Conservation (phyloP, 2,888 invertebrate species). For the Pheosia tremula region DNA sequence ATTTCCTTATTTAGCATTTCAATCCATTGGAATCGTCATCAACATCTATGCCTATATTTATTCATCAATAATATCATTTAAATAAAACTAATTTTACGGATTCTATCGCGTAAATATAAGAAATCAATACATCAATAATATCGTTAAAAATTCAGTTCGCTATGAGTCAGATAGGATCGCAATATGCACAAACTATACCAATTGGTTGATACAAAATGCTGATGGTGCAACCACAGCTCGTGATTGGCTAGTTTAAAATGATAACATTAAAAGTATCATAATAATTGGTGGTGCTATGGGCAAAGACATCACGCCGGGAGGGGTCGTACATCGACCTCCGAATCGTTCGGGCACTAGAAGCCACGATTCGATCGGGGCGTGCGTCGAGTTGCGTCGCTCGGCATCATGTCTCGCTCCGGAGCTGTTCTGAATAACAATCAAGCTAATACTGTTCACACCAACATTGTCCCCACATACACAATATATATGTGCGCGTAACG, state of each 20-base stretch:
- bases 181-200: neutral
- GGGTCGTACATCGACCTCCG: constrained; percentile 61
- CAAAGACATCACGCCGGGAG: constrained; percentile 40
- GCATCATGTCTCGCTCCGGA: constrained; percentile 51
- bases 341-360: constrained; percentile 52
- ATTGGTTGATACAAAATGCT: neutral
- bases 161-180: neutral
- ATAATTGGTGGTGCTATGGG: constrained; percentile 35
- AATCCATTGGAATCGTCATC: neutral
- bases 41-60: too few species aligned
- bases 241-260: neutral
- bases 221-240: neutral
- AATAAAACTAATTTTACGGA: too few species aligned
- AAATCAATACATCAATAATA: too few species aligned
- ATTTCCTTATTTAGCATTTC: neutral
- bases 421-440: constrained; percentile 66
- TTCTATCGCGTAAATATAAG: too few species aligned
- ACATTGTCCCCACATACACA: constrained; percentile 29
- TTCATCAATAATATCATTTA: too few species aligned
- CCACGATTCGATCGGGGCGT: constrained; percentile 42
- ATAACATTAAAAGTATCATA: constrained; percentile 14
- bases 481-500: constrained; percentile 37
- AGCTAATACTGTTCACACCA: constrained; percentile 47
- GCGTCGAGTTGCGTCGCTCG: constrained; percentile 38
- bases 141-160: too few species aligned